These are phyloP conservation scores for Dicerorhinus sumatrensis DNA, from an alignment of 2,113 vertebrate species.

Conservation along the genomic window DNA sequence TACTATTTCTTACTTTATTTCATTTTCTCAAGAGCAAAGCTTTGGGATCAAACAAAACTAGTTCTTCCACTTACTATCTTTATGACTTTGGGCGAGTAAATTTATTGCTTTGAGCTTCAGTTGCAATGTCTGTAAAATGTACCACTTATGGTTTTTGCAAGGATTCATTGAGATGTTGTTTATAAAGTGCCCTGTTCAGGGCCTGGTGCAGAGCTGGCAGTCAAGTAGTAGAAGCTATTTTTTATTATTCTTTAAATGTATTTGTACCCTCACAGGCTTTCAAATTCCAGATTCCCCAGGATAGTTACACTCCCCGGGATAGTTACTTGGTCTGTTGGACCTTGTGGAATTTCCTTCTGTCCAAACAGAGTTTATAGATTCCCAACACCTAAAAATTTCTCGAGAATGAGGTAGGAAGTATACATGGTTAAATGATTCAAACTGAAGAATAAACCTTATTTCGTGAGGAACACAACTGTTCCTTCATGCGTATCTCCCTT, in stretches of 20 bases:
- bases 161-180: background rate
- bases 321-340: background rate
- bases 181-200: background rate
- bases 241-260: background rate
- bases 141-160: background rate
- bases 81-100: background rate
- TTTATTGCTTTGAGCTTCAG: background rate
- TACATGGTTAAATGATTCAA: background rate
- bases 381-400: background rate
- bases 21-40: constrained; percentile 22
- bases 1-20: constrained; percentile 42
- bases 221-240: background rate
- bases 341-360: background rate
- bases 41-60: constrained; percentile 12
- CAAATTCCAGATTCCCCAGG: background rate
- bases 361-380: background rate
- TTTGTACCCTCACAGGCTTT: constrained; percentile 28
- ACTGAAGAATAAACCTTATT: constrained; percentile 33
- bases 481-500: background rate
- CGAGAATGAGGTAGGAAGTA: constrained; percentile 27
- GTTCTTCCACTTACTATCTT: background rate
- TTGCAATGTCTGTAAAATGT: background rate
- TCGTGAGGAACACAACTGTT: background rate
- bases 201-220: background rate
- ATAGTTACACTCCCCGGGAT: background rate